Evolutionary conservation across 2,113 vertebrate species (phyloP).

Genomic region (Neolamprologus variostigma): DNA sequence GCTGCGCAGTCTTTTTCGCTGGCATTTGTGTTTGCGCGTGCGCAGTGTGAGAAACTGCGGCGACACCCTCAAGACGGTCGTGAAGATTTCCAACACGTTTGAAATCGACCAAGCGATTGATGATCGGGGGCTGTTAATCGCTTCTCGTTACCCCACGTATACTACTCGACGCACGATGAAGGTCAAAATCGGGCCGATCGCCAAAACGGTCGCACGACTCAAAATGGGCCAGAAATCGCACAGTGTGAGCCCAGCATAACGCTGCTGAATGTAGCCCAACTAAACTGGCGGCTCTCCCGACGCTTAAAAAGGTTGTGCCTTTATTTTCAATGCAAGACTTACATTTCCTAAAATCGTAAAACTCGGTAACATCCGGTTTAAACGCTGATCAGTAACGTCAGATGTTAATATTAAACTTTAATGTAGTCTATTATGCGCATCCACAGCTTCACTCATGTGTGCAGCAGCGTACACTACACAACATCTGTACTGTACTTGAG

Average conservation of each 20-base stretch:
- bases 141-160: neutral
- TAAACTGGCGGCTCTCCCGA: neutral
- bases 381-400: neutral
- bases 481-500: neutral
- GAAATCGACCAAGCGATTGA: neutral
- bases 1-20: neutral
- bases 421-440: rapidly evolving
- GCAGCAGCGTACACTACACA: neutral
- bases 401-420: neutral
- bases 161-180: neutral
- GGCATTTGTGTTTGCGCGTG: neutral
- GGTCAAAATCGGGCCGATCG: no score
- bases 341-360: neutral
- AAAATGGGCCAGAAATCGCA: no score
- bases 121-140: neutral
- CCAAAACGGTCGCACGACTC: no score
- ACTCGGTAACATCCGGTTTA: neutral
- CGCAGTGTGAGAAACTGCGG: neutral
- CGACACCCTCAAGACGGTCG: neutral
- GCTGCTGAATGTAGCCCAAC: neutral
- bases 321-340: neutral
- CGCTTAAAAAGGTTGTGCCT: neutral
- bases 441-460: neutral
- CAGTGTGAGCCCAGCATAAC: no score
- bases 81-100: neutral